Evolutionary conservation across 1,140 invertebrate genomes (phyloP).

Genomic region (Drosophila sucinea): DNA sequence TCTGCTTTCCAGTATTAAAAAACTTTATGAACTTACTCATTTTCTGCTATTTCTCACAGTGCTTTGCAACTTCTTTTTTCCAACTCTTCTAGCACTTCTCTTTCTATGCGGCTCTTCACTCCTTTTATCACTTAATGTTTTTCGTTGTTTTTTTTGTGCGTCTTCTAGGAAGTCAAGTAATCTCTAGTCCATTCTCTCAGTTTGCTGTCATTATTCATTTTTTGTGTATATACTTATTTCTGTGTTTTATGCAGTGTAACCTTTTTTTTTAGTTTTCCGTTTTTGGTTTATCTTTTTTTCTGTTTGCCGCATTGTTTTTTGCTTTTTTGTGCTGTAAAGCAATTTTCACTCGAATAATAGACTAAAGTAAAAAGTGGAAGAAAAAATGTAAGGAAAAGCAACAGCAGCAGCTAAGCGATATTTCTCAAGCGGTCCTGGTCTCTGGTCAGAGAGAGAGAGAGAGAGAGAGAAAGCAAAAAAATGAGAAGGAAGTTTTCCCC

Average conservation of each 20-base stretch:
- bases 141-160: not conserved
- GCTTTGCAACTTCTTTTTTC: not conserved
- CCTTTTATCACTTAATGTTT: not conserved
- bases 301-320: slow-evolving; percentile 66
- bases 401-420: slow-evolving; percentile 67
- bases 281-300: slow-evolving; percentile 4
- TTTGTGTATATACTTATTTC: slow-evolving; percentile 61
- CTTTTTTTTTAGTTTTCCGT: slow-evolving; percentile 44
- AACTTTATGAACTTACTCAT: not conserved
- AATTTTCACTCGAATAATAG: slow-evolving; percentile 78
- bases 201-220: slow-evolving; percentile 75
- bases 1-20: too few species aligned
- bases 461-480: not conserved
- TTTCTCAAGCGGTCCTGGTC: slow-evolving; percentile 63
- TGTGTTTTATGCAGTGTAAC: slow-evolving; percentile 72
- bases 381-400: slow-evolving; percentile 29
- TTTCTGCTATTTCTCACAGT: not conserved
- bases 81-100: not conserved
- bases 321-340: slow-evolving; percentile 58
- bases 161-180: slow-evolving; percentile 35
- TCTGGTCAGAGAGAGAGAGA: not conserved
- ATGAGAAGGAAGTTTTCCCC: not conserved
- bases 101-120: not conserved
- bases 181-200: slow-evolving; percentile 43
- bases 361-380: slow-evolving; percentile 47